Conservation (phyloP, 2,797 vertebrate species). For the Rhinophrynus dorsalis region DNA sequence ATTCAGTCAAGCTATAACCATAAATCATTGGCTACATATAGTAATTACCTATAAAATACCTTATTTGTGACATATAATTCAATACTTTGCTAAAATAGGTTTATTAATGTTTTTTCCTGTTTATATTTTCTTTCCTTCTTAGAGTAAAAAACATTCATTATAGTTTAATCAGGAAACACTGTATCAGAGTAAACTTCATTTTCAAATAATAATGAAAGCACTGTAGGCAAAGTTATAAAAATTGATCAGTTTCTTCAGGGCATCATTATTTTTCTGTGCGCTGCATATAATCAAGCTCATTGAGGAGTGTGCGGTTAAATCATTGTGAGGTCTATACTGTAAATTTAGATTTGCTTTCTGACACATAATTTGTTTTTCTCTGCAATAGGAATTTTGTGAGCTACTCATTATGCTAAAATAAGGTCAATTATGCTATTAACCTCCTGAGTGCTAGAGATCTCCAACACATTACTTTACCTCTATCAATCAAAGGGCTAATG, state of each 20-base stretch:
- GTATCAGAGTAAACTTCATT: conserved; percentile 9
- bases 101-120: not conserved
- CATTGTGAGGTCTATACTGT: not conserved
- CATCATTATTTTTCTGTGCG: conserved; percentile 14
- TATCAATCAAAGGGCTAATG: too few species aligned
- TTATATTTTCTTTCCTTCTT: not conserved
- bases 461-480: too few species aligned
- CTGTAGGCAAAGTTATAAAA: conserved; percentile 20
- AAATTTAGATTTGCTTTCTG: not conserved
- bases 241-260: conserved; percentile 19
- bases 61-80: too few species aligned
- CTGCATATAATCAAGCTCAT: conserved; percentile 4
- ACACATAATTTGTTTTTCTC: not conserved
- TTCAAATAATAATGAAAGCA: conserved; percentile 32
- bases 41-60: too few species aligned
- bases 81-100: too few species aligned
- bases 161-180: conserved; percentile 18
- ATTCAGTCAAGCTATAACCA: too few species aligned
- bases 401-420: too few species aligned
- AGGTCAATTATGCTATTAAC: too few species aligned
- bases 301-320: not conserved
- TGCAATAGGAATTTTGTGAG: too few species aligned
- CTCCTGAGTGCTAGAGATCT: too few species aligned
- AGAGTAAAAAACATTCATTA: conserved; percentile 22
- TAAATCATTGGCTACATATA: too few species aligned